A percentile compares a stretch with the other conserved stretches of the same genome.
phyloP scores from a whole-genome alignment of 1,140 invertebrate genomes.

The Maconellicoccus hirsutus region DNA sequence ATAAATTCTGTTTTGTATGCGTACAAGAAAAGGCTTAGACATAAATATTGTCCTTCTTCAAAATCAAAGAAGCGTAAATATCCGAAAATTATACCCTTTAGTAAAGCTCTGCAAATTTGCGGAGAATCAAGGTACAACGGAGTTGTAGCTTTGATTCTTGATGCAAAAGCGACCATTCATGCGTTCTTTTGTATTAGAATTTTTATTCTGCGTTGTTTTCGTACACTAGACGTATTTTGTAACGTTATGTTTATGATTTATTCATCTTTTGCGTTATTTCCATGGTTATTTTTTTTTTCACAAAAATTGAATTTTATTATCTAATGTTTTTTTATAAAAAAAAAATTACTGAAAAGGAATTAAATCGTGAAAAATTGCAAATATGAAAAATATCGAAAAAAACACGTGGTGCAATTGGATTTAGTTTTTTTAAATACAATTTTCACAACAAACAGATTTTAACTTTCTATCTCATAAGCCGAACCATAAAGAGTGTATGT shows the following conservation, averaged over 20 bases:
- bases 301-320: no score
- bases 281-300: no score
- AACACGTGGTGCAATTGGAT: background rate
- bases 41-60: constrained; percentile 20
- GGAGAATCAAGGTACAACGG: constrained; percentile 1
- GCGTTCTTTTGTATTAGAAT: background rate
- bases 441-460: background rate
- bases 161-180: constrained; percentile 11
- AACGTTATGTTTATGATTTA: background rate
- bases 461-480: constrained; percentile 1
- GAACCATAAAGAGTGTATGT: constrained; percentile 12
- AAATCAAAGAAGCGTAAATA: constrained; percentile 17
- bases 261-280: no score
- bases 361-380: background rate
- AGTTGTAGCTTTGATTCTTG: constrained; percentile 9
- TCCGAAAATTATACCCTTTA: constrained; percentile 19
- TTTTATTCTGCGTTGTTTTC: background rate
- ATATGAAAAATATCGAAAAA: background rate
- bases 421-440: background rate
- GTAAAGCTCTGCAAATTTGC: constrained; percentile 11
- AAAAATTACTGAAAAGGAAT: background rate
- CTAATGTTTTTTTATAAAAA: no score
- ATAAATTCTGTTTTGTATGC: constrained; percentile 22
- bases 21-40: constrained; percentile 13
- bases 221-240: background rate